Base-by-base conservation (phyloP, 2,113 vertebrate species). In the Salvelinus fontinalis region DNA sequence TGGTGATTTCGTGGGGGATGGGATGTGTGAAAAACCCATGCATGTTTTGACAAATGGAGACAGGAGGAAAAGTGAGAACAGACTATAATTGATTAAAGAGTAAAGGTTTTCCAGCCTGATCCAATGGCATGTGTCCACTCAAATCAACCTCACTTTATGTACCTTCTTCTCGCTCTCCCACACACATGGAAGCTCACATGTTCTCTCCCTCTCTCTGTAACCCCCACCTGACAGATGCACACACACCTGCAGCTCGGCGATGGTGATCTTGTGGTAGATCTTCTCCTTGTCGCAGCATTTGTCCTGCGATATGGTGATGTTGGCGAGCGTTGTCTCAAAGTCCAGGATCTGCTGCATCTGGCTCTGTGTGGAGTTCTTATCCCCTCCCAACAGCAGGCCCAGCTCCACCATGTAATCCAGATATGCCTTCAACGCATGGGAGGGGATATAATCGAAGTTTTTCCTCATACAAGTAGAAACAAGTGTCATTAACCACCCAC, bases 361-460 rank as follows among this genome's bases (percentile, higher is more conserved):
- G 20, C 87, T 81, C 57, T 82, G 92, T 0, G 95, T 96, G 73
- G 95, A 89, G 71, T 87, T 90, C 0, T 83, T 90, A 29, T 75
- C 81, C 0, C 97, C 98, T 0, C 97, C 97, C 75, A 99, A 92
- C 81, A 99, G 93, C 1, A 90, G 75, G 1, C 96, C 96, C 88
- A 99, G 89, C 87, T 99, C 96, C 84, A 97, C 96, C 97, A 99
- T 98, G 91, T 99, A 99, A 74, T 97, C 95, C 90, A 98, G 91
- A 87, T 99, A 99, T 0, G 96, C 96, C 48, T 90, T 88, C 75
- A 99, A 86, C 44, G 98, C 98, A 95, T 97, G 84, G 18, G 81
- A 22, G 71, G 16, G 70, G 7, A 48, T 14, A 59, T 9, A 20
- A 7, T n/a, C 11, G 0, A 51, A 1, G 49, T 51, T 51, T 16